phyloP scores from a whole-genome alignment of 1,140 invertebrate genomes.

The Diorhabda elongata region DNA sequence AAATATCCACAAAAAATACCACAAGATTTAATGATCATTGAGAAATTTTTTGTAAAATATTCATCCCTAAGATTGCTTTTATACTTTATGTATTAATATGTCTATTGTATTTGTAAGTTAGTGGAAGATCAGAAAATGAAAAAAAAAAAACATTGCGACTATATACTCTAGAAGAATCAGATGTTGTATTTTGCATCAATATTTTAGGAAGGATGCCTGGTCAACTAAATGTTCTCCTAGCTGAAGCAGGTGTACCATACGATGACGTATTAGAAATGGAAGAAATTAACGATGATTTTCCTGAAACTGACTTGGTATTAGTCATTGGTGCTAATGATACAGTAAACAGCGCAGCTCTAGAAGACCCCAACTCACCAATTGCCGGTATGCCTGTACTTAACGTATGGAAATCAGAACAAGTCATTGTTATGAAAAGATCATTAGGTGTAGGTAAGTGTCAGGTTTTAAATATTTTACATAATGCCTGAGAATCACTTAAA shows the following conservation, averaged over 20 bases:
- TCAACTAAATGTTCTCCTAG: constrained; percentile 85
- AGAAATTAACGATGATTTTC: constrained; percentile 87
- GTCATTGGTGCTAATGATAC: constrained; percentile 93
- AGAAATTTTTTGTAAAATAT: no score
- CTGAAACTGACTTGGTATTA: constrained; percentile 77
- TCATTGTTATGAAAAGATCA: constrained; percentile 87
- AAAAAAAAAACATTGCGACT: no score
- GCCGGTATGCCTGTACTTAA: constrained; percentile 89
- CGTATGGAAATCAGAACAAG: constrained; percentile 83
- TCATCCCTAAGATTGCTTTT: no score
- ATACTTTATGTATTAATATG: no score
- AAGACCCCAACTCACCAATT: constrained; percentile 87
- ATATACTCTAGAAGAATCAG: no score
- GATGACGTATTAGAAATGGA: constrained; percentile 93
- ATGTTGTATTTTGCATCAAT: neutral
- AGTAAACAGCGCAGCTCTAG: constrained; percentile 86
- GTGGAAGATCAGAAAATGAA: no score
- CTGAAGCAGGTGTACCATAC: constrained; percentile 89
- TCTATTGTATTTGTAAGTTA: no score
- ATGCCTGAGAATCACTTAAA: no score
- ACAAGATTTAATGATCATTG: no score
- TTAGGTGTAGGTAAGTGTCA: constrained; percentile 53
- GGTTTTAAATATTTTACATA: no score
- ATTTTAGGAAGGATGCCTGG: constrained; percentile 79
- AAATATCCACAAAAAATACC: constrained; percentile 11